Conservation (phyloP, 1,140 invertebrate species). For the Heliconius hewitsoni region DNA sequence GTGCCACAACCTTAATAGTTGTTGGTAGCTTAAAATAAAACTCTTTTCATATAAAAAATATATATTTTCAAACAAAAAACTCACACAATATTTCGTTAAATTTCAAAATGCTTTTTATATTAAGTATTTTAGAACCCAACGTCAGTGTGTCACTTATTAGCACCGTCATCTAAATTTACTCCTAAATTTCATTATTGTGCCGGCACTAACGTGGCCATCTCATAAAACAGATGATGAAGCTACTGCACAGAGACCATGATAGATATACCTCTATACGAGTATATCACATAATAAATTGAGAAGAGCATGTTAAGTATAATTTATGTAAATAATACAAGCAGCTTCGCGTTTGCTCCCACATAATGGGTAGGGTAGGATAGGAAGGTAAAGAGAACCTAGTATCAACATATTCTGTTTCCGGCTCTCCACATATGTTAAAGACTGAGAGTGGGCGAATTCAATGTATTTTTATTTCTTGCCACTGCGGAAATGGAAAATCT, state of each 20-base stretch:
- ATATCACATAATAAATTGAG: neutral
- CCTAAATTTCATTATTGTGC: slow-evolving; percentile 36
- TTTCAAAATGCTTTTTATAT: neutral
- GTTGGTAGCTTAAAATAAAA: neutral
- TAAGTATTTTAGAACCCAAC: neutral
- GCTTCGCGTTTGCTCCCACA: neutral
- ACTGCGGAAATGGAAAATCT: no score
- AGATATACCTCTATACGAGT: neutral
- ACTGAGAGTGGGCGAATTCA: no score
- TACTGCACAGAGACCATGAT: slow-evolving; percentile 15
- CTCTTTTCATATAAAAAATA: neutral
- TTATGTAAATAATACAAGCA: neutral
- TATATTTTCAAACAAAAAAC: neutral
- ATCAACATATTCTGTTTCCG: neutral
- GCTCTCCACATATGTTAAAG: no score
- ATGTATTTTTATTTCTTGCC: no score
- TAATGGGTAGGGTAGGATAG: no score
- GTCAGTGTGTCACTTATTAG: slow-evolving; percentile 19
- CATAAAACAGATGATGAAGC: slow-evolving; percentile 16
- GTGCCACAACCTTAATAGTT: no score
- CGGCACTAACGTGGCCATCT: slow-evolving; percentile 28
- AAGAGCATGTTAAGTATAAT: neutral
- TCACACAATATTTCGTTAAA: neutral
- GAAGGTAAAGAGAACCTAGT: neutral
- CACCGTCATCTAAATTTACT: slow-evolving; percentile 33